A percentile compares a stretch with the other conserved stretches of the same genome.
phyloP scores from a whole-genome alignment of 1,140 invertebrate genomes.

The Trachymyrmex septentrionalis region DNA sequence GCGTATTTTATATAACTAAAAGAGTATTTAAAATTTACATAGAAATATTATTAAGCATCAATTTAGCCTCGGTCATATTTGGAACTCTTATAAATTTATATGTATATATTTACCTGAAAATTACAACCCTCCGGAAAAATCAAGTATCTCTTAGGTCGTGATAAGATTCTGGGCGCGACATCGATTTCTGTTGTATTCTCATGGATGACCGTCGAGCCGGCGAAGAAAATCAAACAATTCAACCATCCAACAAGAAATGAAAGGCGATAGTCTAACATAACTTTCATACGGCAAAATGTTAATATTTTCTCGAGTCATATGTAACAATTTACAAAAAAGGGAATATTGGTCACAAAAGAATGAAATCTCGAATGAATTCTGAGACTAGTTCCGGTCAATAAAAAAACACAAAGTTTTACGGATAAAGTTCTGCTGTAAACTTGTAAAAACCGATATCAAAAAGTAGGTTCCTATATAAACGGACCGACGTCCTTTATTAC shows the following conservation, averaged over 20 bases:
- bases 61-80: too few relatives aligned
- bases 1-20: too few relatives aligned
- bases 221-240: slow-evolving; percentile 49
- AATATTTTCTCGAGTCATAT: slow-evolving; percentile 7
- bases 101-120: slow-evolving; percentile 79
- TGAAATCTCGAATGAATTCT: background rate
- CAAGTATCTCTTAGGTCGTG: slow-evolving; percentile 83
- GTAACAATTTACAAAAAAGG: background rate
- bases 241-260: slow-evolving; percentile 53
- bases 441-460: background rate
- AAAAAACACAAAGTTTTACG: background rate
- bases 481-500: background rate
- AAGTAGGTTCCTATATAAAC: too few relatives aligned
- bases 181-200: slow-evolving; percentile 32
- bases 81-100: too few relatives aligned
- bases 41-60: too few relatives aligned
- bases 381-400: background rate
- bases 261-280: slow-evolving; percentile 58
- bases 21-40: too few relatives aligned
- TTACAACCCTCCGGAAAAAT: slow-evolving; percentile 84
- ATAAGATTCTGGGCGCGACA: slow-evolving; percentile 72
- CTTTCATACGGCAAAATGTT: background rate
- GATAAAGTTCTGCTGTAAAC: background rate
- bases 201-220: background rate
- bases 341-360: background rate